Conservation (phyloP, 2,797 vertebrate species). For the Hybognathus amarus region DNA sequence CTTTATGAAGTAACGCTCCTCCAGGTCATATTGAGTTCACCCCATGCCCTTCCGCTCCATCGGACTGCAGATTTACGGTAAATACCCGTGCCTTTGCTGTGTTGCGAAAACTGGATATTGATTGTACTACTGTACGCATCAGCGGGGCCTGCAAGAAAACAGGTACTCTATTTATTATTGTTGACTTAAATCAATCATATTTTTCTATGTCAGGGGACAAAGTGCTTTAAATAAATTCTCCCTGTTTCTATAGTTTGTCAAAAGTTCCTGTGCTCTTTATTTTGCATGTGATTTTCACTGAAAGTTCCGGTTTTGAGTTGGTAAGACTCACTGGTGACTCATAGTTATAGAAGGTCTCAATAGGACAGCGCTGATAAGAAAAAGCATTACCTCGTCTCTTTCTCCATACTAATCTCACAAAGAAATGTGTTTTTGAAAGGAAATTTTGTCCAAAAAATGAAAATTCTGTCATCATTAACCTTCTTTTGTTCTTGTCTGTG, state of each 20-base stretch:
- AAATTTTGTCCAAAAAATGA: background rate
- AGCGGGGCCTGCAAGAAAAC: slow-evolving; percentile 72
- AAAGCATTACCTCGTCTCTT: slow-evolving; percentile 1
- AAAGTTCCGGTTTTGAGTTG: background rate
- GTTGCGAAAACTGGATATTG: slow-evolving; percentile 81
- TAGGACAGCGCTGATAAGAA: slow-evolving; percentile 6
- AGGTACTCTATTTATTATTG: slow-evolving; percentile 83
- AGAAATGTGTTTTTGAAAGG: background rate
- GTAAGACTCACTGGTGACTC: slow-evolving; percentile 33
- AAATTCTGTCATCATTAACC: background rate
- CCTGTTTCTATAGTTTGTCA: slow-evolving; percentile 69
- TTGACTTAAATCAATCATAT: slow-evolving; percentile 84
- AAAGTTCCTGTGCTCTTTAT: slow-evolving; percentile 34
- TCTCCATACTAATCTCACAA: slow-evolving; percentile 22
- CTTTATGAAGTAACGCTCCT: slow-evolving; percentile 33
- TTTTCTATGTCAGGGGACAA: slow-evolving; percentile 81
- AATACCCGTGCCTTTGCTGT: slow-evolving; percentile 86
- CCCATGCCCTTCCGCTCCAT: slow-evolving; percentile 60
- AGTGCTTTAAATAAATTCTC: slow-evolving; percentile 85
- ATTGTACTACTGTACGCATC: slow-evolving; percentile 79
- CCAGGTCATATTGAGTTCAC: slow-evolving; percentile 43
- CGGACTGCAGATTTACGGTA: slow-evolving; percentile 74
- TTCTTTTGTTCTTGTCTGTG: background rate
- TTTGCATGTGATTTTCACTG: background rate
- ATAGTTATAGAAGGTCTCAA: slow-evolving; percentile 8